Evolutionary conservation across 1,140 invertebrate species (phyloP), one percentile per base, ranked within the genome.

Genomic region (Drosophila albomicans): DNA sequence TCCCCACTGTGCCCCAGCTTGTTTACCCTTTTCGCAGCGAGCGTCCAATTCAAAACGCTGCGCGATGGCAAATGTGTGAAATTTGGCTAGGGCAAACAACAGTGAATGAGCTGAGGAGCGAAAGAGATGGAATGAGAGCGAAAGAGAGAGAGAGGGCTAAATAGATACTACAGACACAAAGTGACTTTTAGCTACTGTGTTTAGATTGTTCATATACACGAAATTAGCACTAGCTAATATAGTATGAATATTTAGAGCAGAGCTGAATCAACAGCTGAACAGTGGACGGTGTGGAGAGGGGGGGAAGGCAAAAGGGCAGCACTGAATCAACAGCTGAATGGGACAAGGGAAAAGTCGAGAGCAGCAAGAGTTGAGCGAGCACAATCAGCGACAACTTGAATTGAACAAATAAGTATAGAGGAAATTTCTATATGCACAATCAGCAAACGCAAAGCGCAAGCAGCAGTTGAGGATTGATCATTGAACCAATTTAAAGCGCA

Each of bases 141-240:
- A 56, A 30, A 10, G 11, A 15, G 13, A 38, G 30, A 54, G 16
- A 32, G 51, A 2, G 46, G 5, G 20, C 5, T 32, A 10, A 41
- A 48, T 30, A 32, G 7, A 32, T 32, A 58, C 28, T 28, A 30
- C 8, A 41, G 38, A 11, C 38, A 6, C 5, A 41, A 11, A 11
- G 38, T 41, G n/a, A 13, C 11, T 41, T 25, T 45, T 20, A 48
- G 28, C 45, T 35, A 35, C 13, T 63, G 20, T 61, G 59, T 63
- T 63, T 20, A 63, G 30, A 15, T 48, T 48, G 28, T 20, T 5
- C 49, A 15, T 58, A 45, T 35, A 59, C 32, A 49, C 41, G 41
- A 25, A 59, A 74, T 61, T 73, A 74, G 65, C 48, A 69, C 41
- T 48, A 25, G 65, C 30, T 69, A 74, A 62, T 61, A 61, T 69